A percentile compares a stretch with the other conserved stretches of the same genome.
phyloP scores from a whole-genome alignment of 2,888 invertebrate genomes.

The Hemicrepidius hirtus region DNA sequence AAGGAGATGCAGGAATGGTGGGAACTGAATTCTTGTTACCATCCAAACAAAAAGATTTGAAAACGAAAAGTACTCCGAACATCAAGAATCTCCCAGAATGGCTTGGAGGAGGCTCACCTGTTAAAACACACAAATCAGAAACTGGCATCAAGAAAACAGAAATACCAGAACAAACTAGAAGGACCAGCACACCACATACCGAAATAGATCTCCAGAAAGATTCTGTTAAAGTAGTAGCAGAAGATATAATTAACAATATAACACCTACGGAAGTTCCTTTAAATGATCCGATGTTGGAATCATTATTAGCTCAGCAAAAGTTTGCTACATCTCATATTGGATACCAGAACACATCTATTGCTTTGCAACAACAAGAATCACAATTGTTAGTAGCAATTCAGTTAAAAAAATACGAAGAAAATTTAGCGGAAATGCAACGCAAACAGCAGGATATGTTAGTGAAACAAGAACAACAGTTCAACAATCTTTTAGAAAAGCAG shows the following conservation, averaged over 20 bases:
- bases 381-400: slow-evolving; percentile 78
- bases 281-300: slow-evolving; percentile 42
- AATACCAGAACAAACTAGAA: slow-evolving; percentile 4
- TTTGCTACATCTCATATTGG: slow-evolving; percentile 69
- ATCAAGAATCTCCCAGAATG: slow-evolving; percentile 65
- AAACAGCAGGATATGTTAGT: slow-evolving; percentile 74
- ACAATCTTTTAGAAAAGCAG: slow-evolving; percentile 74
- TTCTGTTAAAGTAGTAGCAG: not conserved
- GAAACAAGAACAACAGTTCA: slow-evolving; percentile 75
- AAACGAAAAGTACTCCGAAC: slow-evolving; percentile 56
- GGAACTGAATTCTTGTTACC: slow-evolving; percentile 63
- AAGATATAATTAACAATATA: not conserved
- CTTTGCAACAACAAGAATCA: slow-evolving; percentile 78
- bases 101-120: slow-evolving; percentile 60
- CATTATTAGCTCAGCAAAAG: slow-evolving; percentile 64
- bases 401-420: slow-evolving; percentile 78
- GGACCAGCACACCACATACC: not conserved
- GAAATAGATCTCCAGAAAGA: slow-evolving; percentile 6
- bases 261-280: not conserved
- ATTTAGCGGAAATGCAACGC: slow-evolving; percentile 75
- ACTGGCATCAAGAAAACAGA: slow-evolving; percentile 20
- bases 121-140: slow-evolving; percentile 56
- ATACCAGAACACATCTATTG: slow-evolving; percentile 75
- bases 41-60: slow-evolving; percentile 57
- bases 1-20: slow-evolving; percentile 58